Percentiles rank a stretch among this genome's conserved stretches.
These are phyloP conservation scores for Mormyrops boulengeri DNA, from an alignment of 2,797 vertebrate genomes.

Conservation along the genomic window DNA sequence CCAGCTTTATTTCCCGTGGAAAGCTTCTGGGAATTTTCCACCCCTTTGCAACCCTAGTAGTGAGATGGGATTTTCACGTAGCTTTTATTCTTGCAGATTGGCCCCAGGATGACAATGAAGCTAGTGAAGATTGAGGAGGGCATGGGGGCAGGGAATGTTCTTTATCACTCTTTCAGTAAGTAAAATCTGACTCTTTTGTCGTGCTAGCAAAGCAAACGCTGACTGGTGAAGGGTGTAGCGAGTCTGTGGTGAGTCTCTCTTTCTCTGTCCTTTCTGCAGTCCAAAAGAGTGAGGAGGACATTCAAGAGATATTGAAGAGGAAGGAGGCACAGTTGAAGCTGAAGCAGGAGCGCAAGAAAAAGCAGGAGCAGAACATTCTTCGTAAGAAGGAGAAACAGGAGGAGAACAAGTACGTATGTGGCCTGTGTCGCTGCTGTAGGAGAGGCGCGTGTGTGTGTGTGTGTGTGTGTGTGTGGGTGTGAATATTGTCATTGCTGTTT, in stretches of 20 bases:
- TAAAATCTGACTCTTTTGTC: background rate
- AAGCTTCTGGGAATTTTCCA: background rate
- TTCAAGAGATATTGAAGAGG: slow-evolving; percentile 67
- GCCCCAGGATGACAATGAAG: slow-evolving; percentile 80
- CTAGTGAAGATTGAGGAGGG: slow-evolving; percentile 85
- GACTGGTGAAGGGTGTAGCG: background rate
- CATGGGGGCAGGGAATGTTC: slow-evolving; percentile 70
- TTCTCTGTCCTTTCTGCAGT: slow-evolving; percentile 41
- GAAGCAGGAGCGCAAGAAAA: slow-evolving; percentile 60
- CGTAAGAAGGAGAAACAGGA: slow-evolving; percentile 61
- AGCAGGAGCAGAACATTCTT: slow-evolving; percentile 70
- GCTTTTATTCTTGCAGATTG: slow-evolving; percentile 56
- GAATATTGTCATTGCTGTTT: background rate
- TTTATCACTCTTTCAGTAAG: slow-evolving; percentile 79
- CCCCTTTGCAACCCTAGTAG: background rate
- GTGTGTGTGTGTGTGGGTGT: background rate
- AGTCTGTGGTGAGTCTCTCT: background rate
- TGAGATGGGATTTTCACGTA: background rate
- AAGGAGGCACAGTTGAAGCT: slow-evolving; percentile 68
- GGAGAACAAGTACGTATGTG: slow-evolving; percentile 61
- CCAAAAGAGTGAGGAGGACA: slow-evolving; percentile 70
- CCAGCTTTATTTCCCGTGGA: background rate
- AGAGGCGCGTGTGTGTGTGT: too few species aligned
- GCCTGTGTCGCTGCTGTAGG: background rate
- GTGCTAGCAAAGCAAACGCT: slow-evolving; percentile 53